These are phyloP conservation scores for Uria aalge DNA, from an alignment of 2,113 vertebrate genomes.

Conservation along the genomic window DNA sequence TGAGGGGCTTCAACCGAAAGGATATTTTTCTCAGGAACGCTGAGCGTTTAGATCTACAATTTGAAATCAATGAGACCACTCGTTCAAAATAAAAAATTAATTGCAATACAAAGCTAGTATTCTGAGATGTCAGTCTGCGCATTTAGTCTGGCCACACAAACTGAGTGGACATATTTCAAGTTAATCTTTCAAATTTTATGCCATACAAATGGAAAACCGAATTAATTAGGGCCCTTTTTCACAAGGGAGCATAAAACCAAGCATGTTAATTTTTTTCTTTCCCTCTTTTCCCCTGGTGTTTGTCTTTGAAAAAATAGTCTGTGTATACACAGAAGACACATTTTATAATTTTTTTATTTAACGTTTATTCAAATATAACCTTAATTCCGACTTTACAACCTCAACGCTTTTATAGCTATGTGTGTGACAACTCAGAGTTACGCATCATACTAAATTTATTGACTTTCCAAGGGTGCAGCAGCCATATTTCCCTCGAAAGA, in stretches of 20 bases:
- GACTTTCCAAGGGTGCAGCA: background rate
- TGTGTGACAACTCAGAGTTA: background rate
- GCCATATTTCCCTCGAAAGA: background rate
- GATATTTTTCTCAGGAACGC: background rate
- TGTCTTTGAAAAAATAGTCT: background rate
- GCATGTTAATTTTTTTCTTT: background rate
- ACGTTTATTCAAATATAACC: background rate
- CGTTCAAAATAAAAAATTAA: background rate
- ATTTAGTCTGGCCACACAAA: background rate
- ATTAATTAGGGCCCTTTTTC: background rate
- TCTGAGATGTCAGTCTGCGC: background rate
- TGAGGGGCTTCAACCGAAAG: background rate
- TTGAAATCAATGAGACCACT: background rate
- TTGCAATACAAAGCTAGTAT: background rate
- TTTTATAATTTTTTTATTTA: background rate
- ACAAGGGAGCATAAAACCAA: background rate
- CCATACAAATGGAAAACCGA: background rate
- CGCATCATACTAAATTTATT: background rate
- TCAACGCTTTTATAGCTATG: background rate
- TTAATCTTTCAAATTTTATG: background rate
- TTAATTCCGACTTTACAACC: background rate
- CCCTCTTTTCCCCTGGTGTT: accelerated
- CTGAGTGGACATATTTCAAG: background rate
- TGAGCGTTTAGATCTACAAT: background rate
- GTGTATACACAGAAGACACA: accelerated